Conservation (phyloP, 2,888 invertebrate genomes). For the Tachina lurida region DNA sequence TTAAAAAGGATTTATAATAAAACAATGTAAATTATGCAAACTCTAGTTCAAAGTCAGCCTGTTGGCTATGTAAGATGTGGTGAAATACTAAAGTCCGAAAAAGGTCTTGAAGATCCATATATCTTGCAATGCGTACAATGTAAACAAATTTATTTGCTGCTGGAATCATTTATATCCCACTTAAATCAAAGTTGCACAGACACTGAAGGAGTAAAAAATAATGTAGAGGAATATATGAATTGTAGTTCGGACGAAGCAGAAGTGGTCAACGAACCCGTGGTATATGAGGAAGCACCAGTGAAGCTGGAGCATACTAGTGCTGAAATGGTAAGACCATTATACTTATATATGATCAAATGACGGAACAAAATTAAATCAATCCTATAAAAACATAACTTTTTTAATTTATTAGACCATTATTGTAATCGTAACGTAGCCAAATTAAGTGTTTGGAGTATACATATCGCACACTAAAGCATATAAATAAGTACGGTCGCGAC, state of each 20-base stretch:
- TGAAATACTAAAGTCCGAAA: conserved; percentile 52
- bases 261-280: conserved; percentile 29
- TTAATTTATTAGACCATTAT: too few relatives aligned
- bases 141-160: conserved; percentile 52
- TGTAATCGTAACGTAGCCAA: too few relatives aligned
- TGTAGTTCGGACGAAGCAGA: conserved; percentile 24
- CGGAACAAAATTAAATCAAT: too few relatives aligned
- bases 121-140: conserved; percentile 53
- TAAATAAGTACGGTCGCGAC: too few relatives aligned
- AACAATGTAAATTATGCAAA: conserved; percentile 27
- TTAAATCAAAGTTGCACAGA: conserved; percentile 44
- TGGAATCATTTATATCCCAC: conserved; percentile 62
- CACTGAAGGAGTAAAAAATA: background rate
- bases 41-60: conserved; percentile 12
- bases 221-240: background rate
- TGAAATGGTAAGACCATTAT: conserved; percentile 38
- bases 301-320: conserved; percentile 21
- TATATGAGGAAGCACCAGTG: conserved; percentile 40
- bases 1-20: background rate
- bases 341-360: too few relatives aligned
- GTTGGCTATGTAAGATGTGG: conserved; percentile 56
- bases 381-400: too few relatives aligned
- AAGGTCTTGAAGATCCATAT: conserved; percentile 45
- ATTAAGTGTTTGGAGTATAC: too few relatives aligned
- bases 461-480: too few relatives aligned